Conservation (phyloP, 2,797 vertebrate genomes). For the Helarctos malayanus region DNA sequence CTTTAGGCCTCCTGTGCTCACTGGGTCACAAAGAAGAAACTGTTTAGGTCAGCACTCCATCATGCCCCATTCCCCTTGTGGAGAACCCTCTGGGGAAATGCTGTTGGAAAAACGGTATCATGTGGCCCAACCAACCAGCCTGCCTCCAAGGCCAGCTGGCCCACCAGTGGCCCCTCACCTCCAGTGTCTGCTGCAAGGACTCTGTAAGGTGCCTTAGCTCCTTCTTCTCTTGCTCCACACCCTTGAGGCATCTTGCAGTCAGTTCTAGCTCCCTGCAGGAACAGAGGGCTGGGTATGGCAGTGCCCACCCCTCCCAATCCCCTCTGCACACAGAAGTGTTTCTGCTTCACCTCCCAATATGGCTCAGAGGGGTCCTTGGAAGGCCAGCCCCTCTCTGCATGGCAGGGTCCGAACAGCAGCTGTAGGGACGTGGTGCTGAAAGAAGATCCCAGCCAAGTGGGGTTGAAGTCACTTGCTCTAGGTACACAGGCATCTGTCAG, state of each 20-base stretch:
- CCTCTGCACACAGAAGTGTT: neutral
- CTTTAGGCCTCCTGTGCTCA: neutral
- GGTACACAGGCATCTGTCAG: neutral
- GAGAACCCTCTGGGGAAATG: neutral
- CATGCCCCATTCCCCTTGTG: neutral
- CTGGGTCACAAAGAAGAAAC: neutral
- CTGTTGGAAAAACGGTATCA: neutral
- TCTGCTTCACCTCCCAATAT: neutral
- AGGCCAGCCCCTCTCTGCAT: neutral
- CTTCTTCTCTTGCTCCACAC: conserved; percentile 95
- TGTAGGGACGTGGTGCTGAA: neutral
- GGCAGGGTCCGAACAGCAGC: neutral
- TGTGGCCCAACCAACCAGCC: neutral
- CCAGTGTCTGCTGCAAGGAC: conserved; percentile 94
- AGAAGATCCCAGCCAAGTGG: neutral
- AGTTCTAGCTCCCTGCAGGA: conserved; percentile 95
- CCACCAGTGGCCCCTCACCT: conserved; percentile 88
- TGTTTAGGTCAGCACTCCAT: neutral
- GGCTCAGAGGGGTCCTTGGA: neutral
- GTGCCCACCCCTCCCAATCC: neutral
- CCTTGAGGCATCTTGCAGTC: conserved; percentile 94
- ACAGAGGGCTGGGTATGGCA: conserved; percentile 15
- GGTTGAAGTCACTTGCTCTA: neutral
- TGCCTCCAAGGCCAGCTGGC: neutral
- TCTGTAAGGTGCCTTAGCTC: conserved; percentile 93